Percentiles rank a stretch among this genome's conserved stretches.
Evolutionary conservation across 2,113 vertebrate genomes (phyloP).

Genomic region (Cyanoderma ruficeps): DNA sequence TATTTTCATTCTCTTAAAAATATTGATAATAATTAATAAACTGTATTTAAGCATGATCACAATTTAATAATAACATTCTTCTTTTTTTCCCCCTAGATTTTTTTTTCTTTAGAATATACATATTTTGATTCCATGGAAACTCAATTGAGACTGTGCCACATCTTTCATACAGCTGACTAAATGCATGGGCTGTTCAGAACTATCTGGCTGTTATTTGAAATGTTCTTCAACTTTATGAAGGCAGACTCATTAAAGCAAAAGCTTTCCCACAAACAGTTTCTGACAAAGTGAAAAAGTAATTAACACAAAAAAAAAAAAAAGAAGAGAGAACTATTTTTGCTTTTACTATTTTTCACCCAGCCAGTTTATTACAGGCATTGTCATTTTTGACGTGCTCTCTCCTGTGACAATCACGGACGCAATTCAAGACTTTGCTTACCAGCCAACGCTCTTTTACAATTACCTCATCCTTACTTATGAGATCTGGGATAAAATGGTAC

Average conservation of each 20-base stretch:
- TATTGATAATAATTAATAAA: neutral
- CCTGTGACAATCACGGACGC: conserved; percentile 50
- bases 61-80: neutral
- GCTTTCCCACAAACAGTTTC: conserved; percentile 62
- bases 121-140: conserved; percentile 53
- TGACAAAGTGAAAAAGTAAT: neutral
- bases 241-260: conserved; percentile 61
- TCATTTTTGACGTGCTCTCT: conserved; percentile 38
- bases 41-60: neutral
- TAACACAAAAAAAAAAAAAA: neutral
- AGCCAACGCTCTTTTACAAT: conserved; percentile 66
- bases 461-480: conserved; percentile 66
- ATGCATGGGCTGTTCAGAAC: conserved; percentile 28
- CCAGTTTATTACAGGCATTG: neutral
- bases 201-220: conserved; percentile 63
- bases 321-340: conserved; percentile 35
- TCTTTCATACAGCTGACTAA: conserved; percentile 46
- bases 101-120: conserved; percentile 8
- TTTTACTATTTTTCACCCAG: conserved; percentile 58
- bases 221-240: conserved; percentile 59
- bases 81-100: neutral
- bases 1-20: neutral
- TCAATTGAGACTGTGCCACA: conserved; percentile 19
- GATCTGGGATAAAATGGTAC: conserved; percentile 56
- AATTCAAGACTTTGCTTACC: conserved; percentile 64